Base-by-base conservation (phyloP, 1,140 invertebrate genomes). In the Aphelinus certus region DNA sequence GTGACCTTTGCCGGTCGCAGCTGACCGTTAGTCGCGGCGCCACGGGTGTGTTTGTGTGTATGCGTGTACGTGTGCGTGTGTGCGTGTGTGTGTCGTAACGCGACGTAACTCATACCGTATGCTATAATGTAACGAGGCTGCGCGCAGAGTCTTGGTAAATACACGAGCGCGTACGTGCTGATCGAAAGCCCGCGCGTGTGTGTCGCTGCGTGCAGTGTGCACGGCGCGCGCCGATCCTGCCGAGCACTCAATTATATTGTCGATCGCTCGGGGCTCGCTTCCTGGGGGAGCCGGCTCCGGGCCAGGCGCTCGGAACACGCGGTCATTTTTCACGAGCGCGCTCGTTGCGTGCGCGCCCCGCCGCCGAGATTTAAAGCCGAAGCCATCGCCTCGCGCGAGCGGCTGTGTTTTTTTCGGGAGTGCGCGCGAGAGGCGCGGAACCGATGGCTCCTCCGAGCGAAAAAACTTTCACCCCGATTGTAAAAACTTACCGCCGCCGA, bases 1-100 rank as follows among this genome's bases (percentile, higher is more conserved):
- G 68, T 78, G 81, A 82, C 79, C 81, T 81, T 82, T 81, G 77
- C 77, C 61, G 78, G 73, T 79, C 71, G 73, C 77, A 68, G 77
- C 64, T 81, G 81, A 82, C 81, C 79, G 81, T 82, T 82, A 82
- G 73, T 75, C 77, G 56, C 62, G 26, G 26, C 26, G 26, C 26
- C 26, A 26, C 26, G 26, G 26, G 26, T 26, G 26, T 26, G 26
- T 26, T 26, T 26, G 26, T 26, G 26, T 26, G 26, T 26, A 26
- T 26, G 26, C 26, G 26, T 26, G 26, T 26, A 26, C 26, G 26
- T 26, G 26, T 26, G 26, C 26, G 26, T 26, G 26, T 26, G 26
- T 26, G 26, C 26, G 26, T 26, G 26, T 26, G 67, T 45, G 56
- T 81, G 79, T 78, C 77, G 80, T 79, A 81, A 81, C 60, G 56